phyloP scores from a whole-genome alignment of 2,888 invertebrate genomes.

The Stenolophus ochropezus region DNA sequence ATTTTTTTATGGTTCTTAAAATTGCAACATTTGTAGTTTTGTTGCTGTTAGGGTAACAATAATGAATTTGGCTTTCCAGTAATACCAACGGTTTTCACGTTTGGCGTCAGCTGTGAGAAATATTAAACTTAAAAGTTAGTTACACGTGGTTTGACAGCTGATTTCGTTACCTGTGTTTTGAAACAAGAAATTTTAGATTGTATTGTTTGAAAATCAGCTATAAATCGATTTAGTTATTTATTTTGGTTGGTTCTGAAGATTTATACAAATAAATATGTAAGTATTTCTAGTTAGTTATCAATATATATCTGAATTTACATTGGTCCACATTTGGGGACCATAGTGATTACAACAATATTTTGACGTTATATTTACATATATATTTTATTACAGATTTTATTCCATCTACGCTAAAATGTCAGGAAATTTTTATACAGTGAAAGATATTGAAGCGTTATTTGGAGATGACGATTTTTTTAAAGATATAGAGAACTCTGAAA shows the following conservation, averaged over 20 bases:
- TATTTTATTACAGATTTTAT: neutral
- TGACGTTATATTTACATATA: neutral
- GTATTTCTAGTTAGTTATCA: neutral
- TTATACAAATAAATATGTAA: slow-evolving; percentile 11
- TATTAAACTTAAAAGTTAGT: slow-evolving; percentile 1
- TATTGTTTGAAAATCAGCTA: neutral
- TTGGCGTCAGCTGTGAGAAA: neutral
- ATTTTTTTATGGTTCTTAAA: slow-evolving; percentile 1
- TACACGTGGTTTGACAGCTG: neutral
- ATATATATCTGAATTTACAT: slow-evolving; percentile 9
- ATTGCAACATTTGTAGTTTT: neutral
- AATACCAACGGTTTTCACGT: neutral
- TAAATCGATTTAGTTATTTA: slow-evolving; percentile 3
- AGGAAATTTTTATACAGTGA: slow-evolving; percentile 8
- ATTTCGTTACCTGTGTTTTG: slow-evolving; percentile 1
- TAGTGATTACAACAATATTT: slow-evolving; percentile 13
- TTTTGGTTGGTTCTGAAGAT: neutral
- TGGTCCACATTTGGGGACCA: slow-evolving; percentile 33
- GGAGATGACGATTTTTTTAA: slow-evolving; percentile 15
- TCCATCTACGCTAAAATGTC: neutral
- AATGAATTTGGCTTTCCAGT: neutral
- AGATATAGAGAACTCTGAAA: slow-evolving; percentile 31
- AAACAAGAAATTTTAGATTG: neutral
- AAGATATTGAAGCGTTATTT: slow-evolving; percentile 47
- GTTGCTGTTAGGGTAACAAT: neutral